Evolutionary conservation across 2,888 invertebrate species (phyloP).

Genomic region (Heliconius hortense): DNA sequence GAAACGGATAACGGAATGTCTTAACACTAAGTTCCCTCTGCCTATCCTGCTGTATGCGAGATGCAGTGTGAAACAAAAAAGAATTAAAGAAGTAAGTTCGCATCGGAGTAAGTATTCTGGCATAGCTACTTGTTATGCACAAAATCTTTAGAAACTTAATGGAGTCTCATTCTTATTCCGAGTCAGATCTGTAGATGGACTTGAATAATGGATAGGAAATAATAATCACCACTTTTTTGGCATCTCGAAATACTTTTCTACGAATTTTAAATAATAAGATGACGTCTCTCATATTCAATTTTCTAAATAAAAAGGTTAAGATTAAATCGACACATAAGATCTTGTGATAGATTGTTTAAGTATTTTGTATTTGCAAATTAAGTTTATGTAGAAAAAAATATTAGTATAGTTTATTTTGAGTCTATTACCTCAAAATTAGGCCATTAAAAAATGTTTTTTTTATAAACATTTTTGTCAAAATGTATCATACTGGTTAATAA

Average conservation of each 20-base stretch:
- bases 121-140: slow-evolving; percentile 65
- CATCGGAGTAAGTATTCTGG: slow-evolving; percentile 50
- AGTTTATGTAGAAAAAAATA: too few relatives aligned
- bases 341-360: neutral
- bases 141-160: slow-evolving; percentile 68
- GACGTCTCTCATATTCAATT: neutral
- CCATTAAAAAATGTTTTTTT: too few relatives aligned
- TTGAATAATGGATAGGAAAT: slow-evolving; percentile 57
- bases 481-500: too few relatives aligned
- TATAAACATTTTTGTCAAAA: too few relatives aligned
- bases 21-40: too few relatives aligned
- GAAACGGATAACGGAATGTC: too few relatives aligned
- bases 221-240: slow-evolving; percentile 53
- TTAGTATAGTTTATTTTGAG: too few relatives aligned
- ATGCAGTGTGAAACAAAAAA: slow-evolving; percentile 44
- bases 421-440: too few relatives aligned
- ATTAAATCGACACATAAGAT: neutral
- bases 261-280: neutral
- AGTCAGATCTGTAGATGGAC: slow-evolving; percentile 56
- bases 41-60: too few relatives aligned
- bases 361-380: too few relatives aligned
- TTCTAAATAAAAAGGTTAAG: too few relatives aligned
- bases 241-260: slow-evolving; percentile 15
- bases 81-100: slow-evolving; percentile 49
- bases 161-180: slow-evolving; percentile 74